A percentile compares a stretch with the other conserved stretches of the same genome.
Conservation (phyloP, 2,113 vertebrate species). For the Aramus guarauna region DNA sequence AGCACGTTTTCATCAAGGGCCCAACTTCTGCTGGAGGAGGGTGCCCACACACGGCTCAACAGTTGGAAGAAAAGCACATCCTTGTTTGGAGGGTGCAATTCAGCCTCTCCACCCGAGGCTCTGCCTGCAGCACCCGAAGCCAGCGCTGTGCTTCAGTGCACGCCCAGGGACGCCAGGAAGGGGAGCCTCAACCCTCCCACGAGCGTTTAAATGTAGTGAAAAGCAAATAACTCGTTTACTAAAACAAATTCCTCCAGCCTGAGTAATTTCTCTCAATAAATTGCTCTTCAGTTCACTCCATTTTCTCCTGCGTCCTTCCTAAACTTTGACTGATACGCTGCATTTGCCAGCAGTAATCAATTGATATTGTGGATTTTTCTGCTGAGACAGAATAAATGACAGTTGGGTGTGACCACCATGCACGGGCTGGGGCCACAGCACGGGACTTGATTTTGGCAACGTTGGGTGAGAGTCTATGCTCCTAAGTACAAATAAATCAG, state of each 20-base stretch:
- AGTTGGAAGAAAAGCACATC: background rate
- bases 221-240: background rate
- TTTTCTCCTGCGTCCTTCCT: background rate
- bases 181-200: background rate
- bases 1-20: background rate
- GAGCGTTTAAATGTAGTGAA: background rate
- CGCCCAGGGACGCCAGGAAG: background rate
- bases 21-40: background rate
- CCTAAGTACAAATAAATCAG: background rate
- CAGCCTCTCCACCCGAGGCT: fast-evolving
- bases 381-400: background rate
- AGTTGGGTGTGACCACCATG: background rate
- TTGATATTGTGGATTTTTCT: background rate
- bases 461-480: background rate
- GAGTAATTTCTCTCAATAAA: background rate
- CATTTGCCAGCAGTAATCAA: background rate
- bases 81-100: background rate
- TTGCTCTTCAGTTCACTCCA: background rate
- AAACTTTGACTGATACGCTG: background rate
- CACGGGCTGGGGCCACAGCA: background rate
- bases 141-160: background rate
- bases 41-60: background rate
- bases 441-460: background rate
- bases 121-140: background rate
- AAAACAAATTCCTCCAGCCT: background rate